Evolutionary conservation across 92 coral and sea anemone species (phyloP).

Genomic region (Bergia sp.): DNA sequence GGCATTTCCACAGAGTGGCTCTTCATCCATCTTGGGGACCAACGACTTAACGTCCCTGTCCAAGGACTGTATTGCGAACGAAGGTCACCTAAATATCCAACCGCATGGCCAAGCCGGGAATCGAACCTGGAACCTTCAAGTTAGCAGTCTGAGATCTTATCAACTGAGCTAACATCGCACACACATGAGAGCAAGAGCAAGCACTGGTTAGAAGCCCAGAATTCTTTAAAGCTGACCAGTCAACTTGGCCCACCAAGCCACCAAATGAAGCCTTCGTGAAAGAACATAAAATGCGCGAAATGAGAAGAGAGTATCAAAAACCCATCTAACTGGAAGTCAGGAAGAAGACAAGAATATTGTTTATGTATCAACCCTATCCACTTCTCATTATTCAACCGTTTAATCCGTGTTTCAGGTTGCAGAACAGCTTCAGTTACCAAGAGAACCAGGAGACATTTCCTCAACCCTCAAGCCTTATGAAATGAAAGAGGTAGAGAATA

Average conservation of each 20-base stretch:
- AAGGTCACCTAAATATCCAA: too few species aligned
- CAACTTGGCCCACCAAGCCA: too few species aligned
- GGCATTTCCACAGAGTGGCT: too few species aligned
- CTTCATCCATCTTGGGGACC: too few species aligned
- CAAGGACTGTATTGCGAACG: too few species aligned
- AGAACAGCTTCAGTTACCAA: not conserved
- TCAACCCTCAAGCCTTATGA: not conserved
- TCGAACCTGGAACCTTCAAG: too few species aligned
- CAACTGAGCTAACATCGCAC: too few species aligned
- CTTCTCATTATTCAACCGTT: not conserved
- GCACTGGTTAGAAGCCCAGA: slow-evolving; percentile 47
- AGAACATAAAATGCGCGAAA: slow-evolving; percentile 12
- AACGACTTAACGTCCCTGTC: too few species aligned
- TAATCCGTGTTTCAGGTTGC: slow-evolving; percentile 1
- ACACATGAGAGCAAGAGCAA: too few species aligned
- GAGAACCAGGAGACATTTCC: not conserved
- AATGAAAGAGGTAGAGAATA: not conserved
- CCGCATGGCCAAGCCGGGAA: too few species aligned
- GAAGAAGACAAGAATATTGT: not conserved
- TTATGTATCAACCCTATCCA: not conserved
- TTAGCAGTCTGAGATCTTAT: too few species aligned
- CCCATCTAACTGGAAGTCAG: slow-evolving; percentile 8
- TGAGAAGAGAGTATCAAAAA: not conserved
- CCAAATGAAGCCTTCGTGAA: not conserved
- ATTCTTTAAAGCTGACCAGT: not conserved